Evolutionary conservation across 2,113 vertebrate genomes (phyloP), one percentile per base, ranked within the genome.

Genomic region (Electrona antarctica): DNA sequence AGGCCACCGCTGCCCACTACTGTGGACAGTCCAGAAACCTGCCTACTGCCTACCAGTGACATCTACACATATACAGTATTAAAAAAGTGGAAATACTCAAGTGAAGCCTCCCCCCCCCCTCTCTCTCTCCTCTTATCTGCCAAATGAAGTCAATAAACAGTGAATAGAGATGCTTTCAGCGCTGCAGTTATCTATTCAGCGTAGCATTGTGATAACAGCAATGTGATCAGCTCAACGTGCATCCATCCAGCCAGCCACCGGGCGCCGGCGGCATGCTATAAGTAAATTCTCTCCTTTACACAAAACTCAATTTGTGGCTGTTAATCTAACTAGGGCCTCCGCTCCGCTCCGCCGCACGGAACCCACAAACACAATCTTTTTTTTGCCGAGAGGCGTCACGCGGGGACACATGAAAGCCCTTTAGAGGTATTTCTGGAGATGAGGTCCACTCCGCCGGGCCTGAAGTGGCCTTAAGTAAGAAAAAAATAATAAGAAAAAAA

Each of bases 111-210:
- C 64, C 14, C 69, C 54, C 7, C 64, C 76, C 11, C 4, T 33
- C 11, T 81, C 48, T 33, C 78, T 71, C 77, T 77, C 69, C 60
- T 14, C 87, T 88, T 88, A 91, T 90, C 88, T 85, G 50, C 33
- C 33, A 41, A 45, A 74, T 60, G 33, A 67, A 6, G 65, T 73
- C 88, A 88, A 91, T 87, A 78, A 84, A 80, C 50, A 77, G 48
- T 28, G 80, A 87, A 88, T 73, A 88, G 87, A 84, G 89, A 90
- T 91, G 89, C 87, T 92, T 91, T 91, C 89, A 88, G 86, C 74
- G 70, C 78, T 41, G 33, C 33, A 41, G 33, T 41, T 1, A 41
- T 81, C 77, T 73, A 84, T 85, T 89, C 87, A 89, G 88, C 83
- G 89, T 85, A 85, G 85, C 84, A 85, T 85, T 73, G 73, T 46